Evolutionary conservation across 2,888 invertebrate genomes (phyloP).

Genomic region (Epiperipatus broadwayi): DNA sequence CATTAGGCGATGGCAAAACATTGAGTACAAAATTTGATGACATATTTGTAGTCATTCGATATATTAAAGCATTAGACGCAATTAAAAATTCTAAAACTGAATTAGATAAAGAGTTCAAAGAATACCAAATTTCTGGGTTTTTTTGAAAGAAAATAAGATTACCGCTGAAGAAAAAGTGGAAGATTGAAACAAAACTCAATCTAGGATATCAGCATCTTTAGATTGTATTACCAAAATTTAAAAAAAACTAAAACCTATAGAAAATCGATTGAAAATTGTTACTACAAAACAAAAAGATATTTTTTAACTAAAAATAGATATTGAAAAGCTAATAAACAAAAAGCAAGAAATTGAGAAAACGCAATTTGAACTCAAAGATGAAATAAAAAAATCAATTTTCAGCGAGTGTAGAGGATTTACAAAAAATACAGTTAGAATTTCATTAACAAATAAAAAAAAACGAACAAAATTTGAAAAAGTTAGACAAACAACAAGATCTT

Average conservation of each 20-base stretch:
- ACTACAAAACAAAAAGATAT: no score
- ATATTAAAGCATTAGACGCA: slow-evolving; percentile 67
- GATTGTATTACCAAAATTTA: slow-evolving; percentile 32
- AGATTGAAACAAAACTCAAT: slow-evolving; percentile 38
- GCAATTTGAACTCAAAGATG: no score
- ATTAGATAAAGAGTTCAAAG: slow-evolving; percentile 5
- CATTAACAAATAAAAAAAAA: no score
- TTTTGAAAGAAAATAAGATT: slow-evolving; percentile 9
- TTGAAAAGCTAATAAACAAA: no score
- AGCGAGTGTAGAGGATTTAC: no score
- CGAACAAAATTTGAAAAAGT: no score
- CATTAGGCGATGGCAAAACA: slow-evolving; percentile 74
- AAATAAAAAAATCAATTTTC: no score
- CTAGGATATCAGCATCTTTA: slow-evolving; percentile 34
- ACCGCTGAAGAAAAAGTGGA: slow-evolving; percentile 26
- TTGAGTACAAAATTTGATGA: slow-evolving; percentile 91
- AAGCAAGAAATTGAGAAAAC: no score
- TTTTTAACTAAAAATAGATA: no score
- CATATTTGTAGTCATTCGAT: slow-evolving; percentile 84
- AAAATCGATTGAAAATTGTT: no score
- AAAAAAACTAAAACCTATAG: slow-evolving; percentile 32
- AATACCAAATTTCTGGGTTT: slow-evolving; percentile 1
- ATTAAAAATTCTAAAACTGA: slow-evolving; percentile 47
- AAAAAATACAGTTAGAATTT: no score
- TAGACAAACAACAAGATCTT: no score